These are phyloP conservation scores for Sogatella furcifera DNA, from an alignment of 1,140 invertebrate species.

Conservation along the genomic window DNA sequence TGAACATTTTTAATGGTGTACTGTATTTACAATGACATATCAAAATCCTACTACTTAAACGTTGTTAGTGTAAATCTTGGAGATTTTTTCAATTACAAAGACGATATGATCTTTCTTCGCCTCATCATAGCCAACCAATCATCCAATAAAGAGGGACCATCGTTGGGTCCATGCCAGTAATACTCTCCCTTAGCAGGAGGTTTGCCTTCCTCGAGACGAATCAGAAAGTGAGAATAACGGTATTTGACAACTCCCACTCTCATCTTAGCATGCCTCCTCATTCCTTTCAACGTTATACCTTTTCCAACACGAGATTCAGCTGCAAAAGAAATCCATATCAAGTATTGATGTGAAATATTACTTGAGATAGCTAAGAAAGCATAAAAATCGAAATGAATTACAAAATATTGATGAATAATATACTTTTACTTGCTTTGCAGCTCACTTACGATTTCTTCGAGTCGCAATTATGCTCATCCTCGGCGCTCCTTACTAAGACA, in stretches of 20 bases:
- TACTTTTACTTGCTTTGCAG: too few relatives aligned
- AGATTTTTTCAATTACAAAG: conserved; percentile 40
- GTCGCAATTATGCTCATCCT: too few relatives aligned
- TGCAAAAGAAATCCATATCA: conserved; percentile 34
- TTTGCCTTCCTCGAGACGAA: conserved; percentile 80
- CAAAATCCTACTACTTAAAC: too few relatives aligned
- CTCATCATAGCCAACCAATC: conserved; percentile 60
- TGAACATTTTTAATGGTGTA: too few relatives aligned
- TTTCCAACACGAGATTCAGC: conserved; percentile 78
- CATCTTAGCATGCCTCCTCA: conserved; percentile 65
- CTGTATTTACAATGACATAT: too few relatives aligned
- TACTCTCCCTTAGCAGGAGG: conserved; percentile 74
- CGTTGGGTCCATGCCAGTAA: conserved; percentile 45
- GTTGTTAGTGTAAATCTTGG: too few relatives aligned
- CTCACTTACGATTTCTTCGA: too few relatives aligned
- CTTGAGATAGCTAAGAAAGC: too few relatives aligned
- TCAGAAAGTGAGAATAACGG: conserved; percentile 76
- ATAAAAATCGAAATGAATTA: too few relatives aligned
- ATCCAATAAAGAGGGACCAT: conserved; percentile 59
- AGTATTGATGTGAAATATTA: too few relatives aligned
- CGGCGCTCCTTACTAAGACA: too few relatives aligned
- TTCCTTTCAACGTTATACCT: conserved; percentile 64
- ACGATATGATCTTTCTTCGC: conserved; percentile 53
- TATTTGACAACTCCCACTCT: conserved; percentile 64
- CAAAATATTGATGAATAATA: too few relatives aligned